Conservation (phyloP, 2,888 invertebrate genomes). For the Troides aeacus region DNA sequence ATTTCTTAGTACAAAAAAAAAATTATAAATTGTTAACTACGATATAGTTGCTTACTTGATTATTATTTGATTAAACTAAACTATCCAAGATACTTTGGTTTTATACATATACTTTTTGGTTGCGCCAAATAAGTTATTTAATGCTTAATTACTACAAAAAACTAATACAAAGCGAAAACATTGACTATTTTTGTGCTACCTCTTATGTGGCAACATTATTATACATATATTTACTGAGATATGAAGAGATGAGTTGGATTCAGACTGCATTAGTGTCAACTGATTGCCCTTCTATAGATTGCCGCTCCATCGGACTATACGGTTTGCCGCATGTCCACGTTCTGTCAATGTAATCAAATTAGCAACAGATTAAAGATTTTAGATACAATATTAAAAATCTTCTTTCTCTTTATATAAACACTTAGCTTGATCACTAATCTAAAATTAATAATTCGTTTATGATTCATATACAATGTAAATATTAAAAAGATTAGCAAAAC, state of each 20-base stretch:
- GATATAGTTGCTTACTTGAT: too few species aligned
- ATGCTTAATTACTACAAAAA: background rate
- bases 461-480: too few species aligned
- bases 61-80: too few species aligned
- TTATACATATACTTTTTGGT: too few species aligned
- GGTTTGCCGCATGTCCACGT: constrained; percentile 22
- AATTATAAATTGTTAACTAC: too few species aligned
- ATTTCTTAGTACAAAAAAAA: too few species aligned
- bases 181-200: background rate
- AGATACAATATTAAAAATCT: background rate
- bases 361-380: constrained; percentile 15
- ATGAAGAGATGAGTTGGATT: constrained; percentile 22
- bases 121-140: too few species aligned
- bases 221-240: background rate
- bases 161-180: background rate
- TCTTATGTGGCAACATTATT: background rate
- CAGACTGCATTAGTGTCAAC: constrained; percentile 26
- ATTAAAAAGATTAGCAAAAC: too few species aligned
- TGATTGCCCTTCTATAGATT: constrained; percentile 25
- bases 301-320: constrained; percentile 27
- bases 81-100: too few species aligned
- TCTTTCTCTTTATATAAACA: background rate
- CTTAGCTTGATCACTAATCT: too few species aligned
- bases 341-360: constrained; percentile 30
- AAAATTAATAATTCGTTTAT: too few species aligned